phyloP scores from a whole-genome alignment of 2,888 invertebrate genomes.

The Drosophila tanythrix region DNA sequence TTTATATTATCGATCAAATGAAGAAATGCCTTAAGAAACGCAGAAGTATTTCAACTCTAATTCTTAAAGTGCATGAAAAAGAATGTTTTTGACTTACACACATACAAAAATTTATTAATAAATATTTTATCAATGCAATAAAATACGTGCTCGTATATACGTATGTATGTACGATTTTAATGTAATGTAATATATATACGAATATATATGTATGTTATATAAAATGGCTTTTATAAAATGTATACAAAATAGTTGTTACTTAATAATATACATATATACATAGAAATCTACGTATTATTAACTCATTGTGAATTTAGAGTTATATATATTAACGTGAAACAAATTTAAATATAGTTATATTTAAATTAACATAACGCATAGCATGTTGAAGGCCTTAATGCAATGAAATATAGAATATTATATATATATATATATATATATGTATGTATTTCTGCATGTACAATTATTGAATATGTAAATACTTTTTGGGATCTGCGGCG shows the following conservation, averaged over 20 bases:
- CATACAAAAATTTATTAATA: slow-evolving; percentile 44
- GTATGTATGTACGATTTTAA: slow-evolving; percentile 6
- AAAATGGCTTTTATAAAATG: slow-evolving; percentile 62
- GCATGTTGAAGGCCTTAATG: slow-evolving; percentile 7
- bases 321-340: slow-evolving; percentile 7
- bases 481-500: slow-evolving; percentile 42
- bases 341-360: slow-evolving; percentile 10
- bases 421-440: not conserved
- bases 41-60: not conserved
- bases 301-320: slow-evolving; percentile 9
- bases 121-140: slow-evolving; percentile 52
- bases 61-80: not conserved
- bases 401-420: not conserved
- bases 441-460: slow-evolving; percentile 1
- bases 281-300: slow-evolving; percentile 35
- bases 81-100: slow-evolving; percentile 21
- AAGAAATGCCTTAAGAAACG: not conserved
- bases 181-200: slow-evolving; percentile 10
- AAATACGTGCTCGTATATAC: slow-evolving; percentile 22
- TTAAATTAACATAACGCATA: slow-evolving; percentile 20
- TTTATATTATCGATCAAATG: not conserved
- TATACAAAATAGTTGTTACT: slow-evolving; percentile 57
- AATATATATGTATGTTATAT: slow-evolving; percentile 37
- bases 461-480: slow-evolving; percentile 22
- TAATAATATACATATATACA: slow-evolving; percentile 58